Percentiles rank a stretch among this genome's conserved stretches.
phyloP scores from a whole-genome alignment of 1,140 invertebrate genomes.

The Delia radicum region DNA sequence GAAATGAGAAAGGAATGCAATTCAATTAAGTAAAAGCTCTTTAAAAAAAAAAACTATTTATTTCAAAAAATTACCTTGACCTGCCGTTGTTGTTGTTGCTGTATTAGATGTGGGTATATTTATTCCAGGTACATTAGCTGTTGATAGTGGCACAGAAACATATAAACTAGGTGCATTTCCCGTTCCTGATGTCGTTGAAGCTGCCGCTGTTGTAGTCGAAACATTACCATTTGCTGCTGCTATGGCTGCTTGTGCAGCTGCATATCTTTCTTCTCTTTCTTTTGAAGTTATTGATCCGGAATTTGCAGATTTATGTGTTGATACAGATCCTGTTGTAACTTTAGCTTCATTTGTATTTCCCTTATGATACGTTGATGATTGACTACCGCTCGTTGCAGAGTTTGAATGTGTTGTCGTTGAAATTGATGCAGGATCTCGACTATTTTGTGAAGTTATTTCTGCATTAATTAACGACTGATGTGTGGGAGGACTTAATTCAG shows the following conservation, averaged over 20 bases:
- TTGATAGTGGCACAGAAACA: slow-evolving; percentile 53
- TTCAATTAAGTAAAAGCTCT: not conserved
- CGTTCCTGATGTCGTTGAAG: not conserved
- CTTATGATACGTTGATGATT: not conserved
- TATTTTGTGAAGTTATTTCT: slow-evolving; percentile 16
- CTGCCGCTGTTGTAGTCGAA: not conserved
- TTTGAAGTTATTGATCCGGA: slow-evolving; percentile 34
- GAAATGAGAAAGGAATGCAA: not conserved
- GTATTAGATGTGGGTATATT: slow-evolving; percentile 41
- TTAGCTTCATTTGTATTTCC: slow-evolving; percentile 1
- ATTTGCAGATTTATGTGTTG: slow-evolving; percentile 32
- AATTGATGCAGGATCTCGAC: not conserved
- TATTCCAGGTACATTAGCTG: slow-evolving; percentile 55
- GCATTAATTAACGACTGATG: slow-evolving; percentile 36
- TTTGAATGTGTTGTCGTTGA: not conserved
- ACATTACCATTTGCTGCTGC: slow-evolving; percentile 10
- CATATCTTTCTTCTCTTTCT: slow-evolving; percentile 29
- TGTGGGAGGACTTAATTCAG: slow-evolving; percentile 50
- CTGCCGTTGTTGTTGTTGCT: not conserved
- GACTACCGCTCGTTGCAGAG: not conserved
- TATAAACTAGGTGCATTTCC: slow-evolving; percentile 46
- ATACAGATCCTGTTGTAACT: not conserved
- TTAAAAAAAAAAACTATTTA: not conserved
- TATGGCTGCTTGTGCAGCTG: slow-evolving; percentile 11
- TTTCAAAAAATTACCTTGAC: slow-evolving; percentile 1